Conservation (phyloP, 2,888 invertebrate species). For the Crossocerus cetratus region DNA sequence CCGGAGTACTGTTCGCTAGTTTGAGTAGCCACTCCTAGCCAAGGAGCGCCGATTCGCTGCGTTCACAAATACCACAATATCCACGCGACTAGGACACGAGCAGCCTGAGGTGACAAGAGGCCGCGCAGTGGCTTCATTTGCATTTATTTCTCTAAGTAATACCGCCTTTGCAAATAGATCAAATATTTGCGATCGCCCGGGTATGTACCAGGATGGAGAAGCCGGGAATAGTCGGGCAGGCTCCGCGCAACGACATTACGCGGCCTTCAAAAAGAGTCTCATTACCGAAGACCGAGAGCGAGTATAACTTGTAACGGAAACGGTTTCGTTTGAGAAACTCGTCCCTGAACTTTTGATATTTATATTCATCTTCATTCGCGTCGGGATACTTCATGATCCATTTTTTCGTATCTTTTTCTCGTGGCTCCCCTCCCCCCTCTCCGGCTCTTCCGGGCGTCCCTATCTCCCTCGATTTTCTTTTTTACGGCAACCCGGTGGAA, state of each 20-base stretch:
- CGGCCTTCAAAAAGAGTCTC: neutral
- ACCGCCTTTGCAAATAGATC: constrained; percentile 1
- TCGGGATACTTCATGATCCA: neutral
- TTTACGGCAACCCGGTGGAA: neutral
- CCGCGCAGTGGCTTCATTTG: constrained; percentile 61
- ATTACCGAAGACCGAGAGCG: no score
- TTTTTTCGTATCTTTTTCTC: no score
- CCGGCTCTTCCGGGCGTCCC: no score
- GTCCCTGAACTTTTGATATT: constrained; percentile 11
- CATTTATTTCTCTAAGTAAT: constrained; percentile 58
- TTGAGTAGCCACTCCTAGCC: constrained; percentile 29
- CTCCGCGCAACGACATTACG: neutral
- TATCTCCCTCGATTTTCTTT: neutral
- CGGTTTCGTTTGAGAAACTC: no score
- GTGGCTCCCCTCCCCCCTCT: no score
- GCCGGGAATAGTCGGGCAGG: neutral
- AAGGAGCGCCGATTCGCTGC: constrained; percentile 59
- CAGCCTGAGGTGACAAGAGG: constrained; percentile 46
- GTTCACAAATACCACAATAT: constrained; percentile 46
- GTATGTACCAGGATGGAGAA: neutral
- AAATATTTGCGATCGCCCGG: constrained; percentile 13
- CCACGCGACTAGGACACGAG: no score
- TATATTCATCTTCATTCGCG: constrained; percentile 3
- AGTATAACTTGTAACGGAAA: no score
- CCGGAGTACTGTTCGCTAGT: no score